Base-by-base conservation (phyloP, 2,888 invertebrate species). In the Hecatera dysodea region DNA sequence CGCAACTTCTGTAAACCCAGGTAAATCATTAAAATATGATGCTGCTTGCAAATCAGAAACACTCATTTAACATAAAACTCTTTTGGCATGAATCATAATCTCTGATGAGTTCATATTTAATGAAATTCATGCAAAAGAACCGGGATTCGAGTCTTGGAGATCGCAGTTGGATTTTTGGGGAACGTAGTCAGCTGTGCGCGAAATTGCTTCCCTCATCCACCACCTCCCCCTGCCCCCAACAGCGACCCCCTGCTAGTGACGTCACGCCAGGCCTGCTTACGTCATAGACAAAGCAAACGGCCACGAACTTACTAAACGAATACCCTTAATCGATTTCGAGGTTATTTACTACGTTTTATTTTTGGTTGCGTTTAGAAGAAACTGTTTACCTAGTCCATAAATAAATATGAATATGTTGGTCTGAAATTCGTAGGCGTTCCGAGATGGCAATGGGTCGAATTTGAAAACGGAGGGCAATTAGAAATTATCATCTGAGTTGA, bases 121-220 rank as follows among this genome's bases (percentile, higher is more conserved):
- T 83, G 48, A 77, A 80, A 84, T 84, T 84, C 78, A 80, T 83
- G 82, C 77, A 82, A 86, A 85, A 83, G 76, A 78, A 80, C 70
- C 64, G 83, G 56, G 65, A 55, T 80, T 72, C 72, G 69, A 67
- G 66, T 60, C 69, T 71, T 70, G 48, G 66, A 75, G 78, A 84
- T 87, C 86, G 86, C 84, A 85, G 87, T 88, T 86, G 86, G 86
- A 86, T 91, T 92, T 91, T 76, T 88, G 90, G 86, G 86, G 87
- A 90, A 89, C 87, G 88, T 89, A 93, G 92, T 93, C 94, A 94
- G 94, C 94, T 94, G 94, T 91, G 92, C 91, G 91, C 91, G 90
- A 93, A 93, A 93, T 93, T 93, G 88, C 88, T 88, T 87, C 87
- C 86, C 88, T 87, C 86, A 88, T 89, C 87, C 86, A 86, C 88